A percentile compares a stretch with the other conserved stretches of the same genome.
These are phyloP conservation scores for Chloropsis hardwickii DNA, from an alignment of 2,113 vertebrate species.

Conservation along the genomic window DNA sequence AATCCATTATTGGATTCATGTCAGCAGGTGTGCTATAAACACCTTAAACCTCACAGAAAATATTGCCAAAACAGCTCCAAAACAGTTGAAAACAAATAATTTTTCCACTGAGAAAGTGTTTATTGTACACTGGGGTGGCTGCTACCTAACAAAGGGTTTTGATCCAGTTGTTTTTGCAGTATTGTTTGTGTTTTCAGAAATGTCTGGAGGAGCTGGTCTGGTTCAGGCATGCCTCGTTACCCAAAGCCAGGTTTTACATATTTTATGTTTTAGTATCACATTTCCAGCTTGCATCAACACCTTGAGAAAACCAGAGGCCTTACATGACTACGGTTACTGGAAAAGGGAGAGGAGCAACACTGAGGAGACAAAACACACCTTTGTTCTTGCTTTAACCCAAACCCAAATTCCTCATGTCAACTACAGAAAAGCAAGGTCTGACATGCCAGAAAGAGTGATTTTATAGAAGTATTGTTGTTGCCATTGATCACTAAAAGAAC, in stretches of 20 bases:
- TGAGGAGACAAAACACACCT: not conserved
- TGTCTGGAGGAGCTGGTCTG: not conserved
- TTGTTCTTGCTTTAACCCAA: fast-evolving
- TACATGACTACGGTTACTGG: fast-evolving
- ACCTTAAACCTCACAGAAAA: not conserved
- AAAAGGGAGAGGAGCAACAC: not conserved
- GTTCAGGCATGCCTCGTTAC: not conserved
- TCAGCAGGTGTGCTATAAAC: not conserved
- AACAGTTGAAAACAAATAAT: not conserved
- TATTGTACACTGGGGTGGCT: not conserved
- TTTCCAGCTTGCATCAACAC: not conserved
- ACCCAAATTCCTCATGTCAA: not conserved
- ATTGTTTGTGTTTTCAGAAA: not conserved
- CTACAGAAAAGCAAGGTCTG: not conserved
- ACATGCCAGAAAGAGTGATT: not conserved
- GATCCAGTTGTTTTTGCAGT: not conserved
- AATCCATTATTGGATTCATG: not conserved
- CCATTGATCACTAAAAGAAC: not conserved
- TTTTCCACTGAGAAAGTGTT: not conserved
- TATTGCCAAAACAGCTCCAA: not conserved
- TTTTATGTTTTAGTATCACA: not conserved
- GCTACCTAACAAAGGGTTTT: not conserved
- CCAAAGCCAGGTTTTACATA: not conserved
- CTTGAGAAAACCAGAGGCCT: not conserved
- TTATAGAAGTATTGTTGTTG: not conserved